These are phyloP conservation scores for Cotesia chilonis DNA, from an alignment of 1,140 invertebrate genomes.

Conservation along the genomic window DNA sequence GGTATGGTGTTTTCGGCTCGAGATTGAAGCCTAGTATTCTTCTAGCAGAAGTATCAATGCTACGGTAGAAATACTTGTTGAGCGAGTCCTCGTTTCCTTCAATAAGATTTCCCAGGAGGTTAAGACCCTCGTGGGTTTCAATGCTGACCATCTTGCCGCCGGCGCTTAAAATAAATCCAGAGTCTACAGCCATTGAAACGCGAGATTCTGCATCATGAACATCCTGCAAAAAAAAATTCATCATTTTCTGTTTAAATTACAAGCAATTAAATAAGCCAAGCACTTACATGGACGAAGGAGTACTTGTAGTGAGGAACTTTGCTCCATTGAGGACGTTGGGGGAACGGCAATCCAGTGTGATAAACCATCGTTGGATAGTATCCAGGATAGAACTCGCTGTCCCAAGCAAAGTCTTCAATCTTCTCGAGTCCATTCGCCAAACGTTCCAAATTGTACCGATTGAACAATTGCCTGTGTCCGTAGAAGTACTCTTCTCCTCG, in stretches of 20 bases:
- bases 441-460: conserved; percentile 76
- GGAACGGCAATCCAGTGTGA: conserved; percentile 73
- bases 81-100: conserved; percentile 66
- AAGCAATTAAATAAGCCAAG: not conserved
- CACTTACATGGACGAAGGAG: conserved; percentile 45
- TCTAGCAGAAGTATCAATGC: conserved; percentile 56
- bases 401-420: conserved; percentile 67
- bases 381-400: conserved; percentile 67
- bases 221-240: conserved; percentile 52
- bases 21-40: conserved; percentile 60
- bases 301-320: conserved; percentile 55
- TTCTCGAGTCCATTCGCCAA: conserved; percentile 72
- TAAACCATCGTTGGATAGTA: conserved; percentile 72
- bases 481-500: conserved; percentile 74
- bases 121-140: conserved; percentile 66
- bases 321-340: conserved; percentile 66
- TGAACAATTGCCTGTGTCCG: conserved; percentile 70
- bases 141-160: conserved; percentile 66
- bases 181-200: conserved; percentile 71
- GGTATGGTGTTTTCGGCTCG: conserved; percentile 53
- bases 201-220: conserved; percentile 70
- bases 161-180: conserved; percentile 66
- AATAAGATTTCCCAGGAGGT: conserved; percentile 68
- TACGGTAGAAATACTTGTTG: conserved; percentile 62
- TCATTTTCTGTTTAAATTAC: conserved; percentile 44